Base-by-base conservation (phyloP, 2,888 invertebrate genomes). In the Zaprionus bogoriensis region DNA sequence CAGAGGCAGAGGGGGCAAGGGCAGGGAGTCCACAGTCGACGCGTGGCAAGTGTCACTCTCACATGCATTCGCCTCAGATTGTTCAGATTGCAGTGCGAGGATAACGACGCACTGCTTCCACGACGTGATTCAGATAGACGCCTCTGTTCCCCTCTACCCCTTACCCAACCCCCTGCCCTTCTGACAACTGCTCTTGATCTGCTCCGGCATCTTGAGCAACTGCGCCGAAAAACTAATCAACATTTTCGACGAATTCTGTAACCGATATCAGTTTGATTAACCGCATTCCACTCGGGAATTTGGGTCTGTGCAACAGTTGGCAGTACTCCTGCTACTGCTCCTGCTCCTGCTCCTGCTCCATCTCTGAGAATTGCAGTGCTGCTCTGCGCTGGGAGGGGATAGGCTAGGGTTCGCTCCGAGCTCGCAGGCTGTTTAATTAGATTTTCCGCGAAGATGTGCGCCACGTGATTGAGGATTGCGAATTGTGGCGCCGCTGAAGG, bases 391-490 rank as follows among this genome's bases (percentile, higher is more conserved):
- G 25, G 22, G 1, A 20, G 20, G 0, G 5, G 22, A 23, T 6
- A 7, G n/a, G 32, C 19, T 46, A 28, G 22, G n/a, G 28, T 48
- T 20, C 48, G 41, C 46, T 3, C 28, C 25, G 30, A 38, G 57
- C 58, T 38, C 30, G 27, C 64, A 61, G 74, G 65, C 78, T 66
- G 74, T 72, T 84, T 84, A 79, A 79, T 79, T 84, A 79, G 78
- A 81, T 81, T 79, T 74, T 71, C 75, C 51, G 60, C 23, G 17
- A 60, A 74, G 67, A 60, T 77, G 71, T 59, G 78, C 59, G 64
- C 52, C 64, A 64, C 78, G 74, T 77, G 77, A 81, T 77, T 77
- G 74, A 80, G 77, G 48, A 51, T 57, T 74, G 69, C 59, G 74
- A 27, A 48, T 48, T 51, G 39, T 5, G 53, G 36, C 28, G 55